phyloP scores from a whole-genome alignment of 2,113 vertebrate genomes.

The Cnemophilus loriae region DNA sequence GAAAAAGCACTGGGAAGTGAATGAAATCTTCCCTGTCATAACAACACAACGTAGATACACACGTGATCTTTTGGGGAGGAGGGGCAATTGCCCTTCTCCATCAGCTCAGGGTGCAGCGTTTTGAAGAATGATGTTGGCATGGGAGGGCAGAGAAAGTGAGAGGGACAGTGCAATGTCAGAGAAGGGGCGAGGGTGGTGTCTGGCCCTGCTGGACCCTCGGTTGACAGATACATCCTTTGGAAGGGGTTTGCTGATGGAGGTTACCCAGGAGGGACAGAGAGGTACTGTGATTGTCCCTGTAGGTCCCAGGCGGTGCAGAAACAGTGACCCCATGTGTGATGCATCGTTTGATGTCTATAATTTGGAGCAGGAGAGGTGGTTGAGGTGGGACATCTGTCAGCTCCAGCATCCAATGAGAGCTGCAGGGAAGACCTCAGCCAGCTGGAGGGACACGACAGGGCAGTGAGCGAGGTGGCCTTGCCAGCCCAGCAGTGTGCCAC shows the following conservation, averaged over 20 bases:
- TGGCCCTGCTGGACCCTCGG: fast-evolving
- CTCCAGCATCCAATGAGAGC: not conserved
- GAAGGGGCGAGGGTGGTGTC: fast-evolving
- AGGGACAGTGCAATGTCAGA: not conserved
- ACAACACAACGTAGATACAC: fast-evolving
- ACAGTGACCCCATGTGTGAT: no score
- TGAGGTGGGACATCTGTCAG: not conserved
- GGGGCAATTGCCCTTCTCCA: not conserved
- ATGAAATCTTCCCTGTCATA: not conserved
- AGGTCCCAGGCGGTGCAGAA: not conserved
- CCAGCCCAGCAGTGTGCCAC: not conserved
- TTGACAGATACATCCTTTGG: not conserved
- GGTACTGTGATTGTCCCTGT: not conserved
- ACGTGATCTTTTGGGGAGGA: not conserved
- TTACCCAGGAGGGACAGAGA: not conserved
- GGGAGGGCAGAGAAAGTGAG: not conserved
- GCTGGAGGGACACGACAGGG: not conserved
- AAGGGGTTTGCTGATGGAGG: not conserved
- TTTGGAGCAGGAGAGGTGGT: not conserved
- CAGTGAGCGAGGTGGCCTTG: fast-evolving
- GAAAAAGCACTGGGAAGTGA: not conserved
- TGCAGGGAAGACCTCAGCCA: not conserved
- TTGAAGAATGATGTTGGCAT: not conserved
- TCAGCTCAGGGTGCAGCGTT: fast-evolving
- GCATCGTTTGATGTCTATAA: not conserved